Evolutionary conservation across 2,113 vertebrate species (phyloP).

Genomic region (Chionis minor): DNA sequence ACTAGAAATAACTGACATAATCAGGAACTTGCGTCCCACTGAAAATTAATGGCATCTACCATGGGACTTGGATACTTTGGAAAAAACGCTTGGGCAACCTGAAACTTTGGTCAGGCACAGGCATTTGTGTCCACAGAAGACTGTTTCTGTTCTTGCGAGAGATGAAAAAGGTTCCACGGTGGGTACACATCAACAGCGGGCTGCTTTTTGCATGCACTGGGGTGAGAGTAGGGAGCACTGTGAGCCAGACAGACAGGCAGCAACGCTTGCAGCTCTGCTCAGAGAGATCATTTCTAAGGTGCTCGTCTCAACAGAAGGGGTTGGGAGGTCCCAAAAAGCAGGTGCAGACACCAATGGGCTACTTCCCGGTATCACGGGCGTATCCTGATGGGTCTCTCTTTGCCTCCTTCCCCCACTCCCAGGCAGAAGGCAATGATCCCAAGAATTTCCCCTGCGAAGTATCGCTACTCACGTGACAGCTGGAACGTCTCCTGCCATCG

Average conservation of each 20-base stretch:
- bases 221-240: not conserved
- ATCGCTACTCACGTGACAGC: fast-evolving
- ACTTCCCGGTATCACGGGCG: fast-evolving
- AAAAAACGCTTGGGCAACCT: not conserved
- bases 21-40: not conserved
- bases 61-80: not conserved
- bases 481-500: not conserved
- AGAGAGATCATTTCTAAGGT: not conserved
- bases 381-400: not conserved
- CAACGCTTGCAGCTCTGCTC: not conserved
- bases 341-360: not conserved
- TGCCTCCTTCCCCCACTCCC: not conserved
- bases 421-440: not conserved
- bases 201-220: not conserved
- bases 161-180: not conserved
- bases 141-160: not conserved
- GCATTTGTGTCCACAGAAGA: not conserved
- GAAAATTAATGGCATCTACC: not conserved
- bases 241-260: not conserved
- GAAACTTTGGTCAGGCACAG: not conserved
- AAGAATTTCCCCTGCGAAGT: not conserved
- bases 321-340: not conserved
- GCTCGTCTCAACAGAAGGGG: not conserved
- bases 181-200: not conserved
- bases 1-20: not conserved